Evolutionary conservation across 2,888 invertebrate genomes (phyloP).

Genomic region (Timandra comae): DNA sequence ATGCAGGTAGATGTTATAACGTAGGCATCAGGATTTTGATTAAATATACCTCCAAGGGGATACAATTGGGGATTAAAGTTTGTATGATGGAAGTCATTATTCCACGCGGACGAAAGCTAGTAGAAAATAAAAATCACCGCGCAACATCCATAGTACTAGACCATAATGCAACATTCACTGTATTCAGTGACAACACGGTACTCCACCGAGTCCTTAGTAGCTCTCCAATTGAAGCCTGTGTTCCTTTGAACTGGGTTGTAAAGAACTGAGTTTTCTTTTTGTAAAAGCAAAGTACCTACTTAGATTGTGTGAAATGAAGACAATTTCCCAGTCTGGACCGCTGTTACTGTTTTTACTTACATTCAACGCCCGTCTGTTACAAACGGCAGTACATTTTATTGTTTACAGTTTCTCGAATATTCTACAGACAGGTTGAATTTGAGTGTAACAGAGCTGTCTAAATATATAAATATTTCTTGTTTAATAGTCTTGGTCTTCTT

Average conservation of each 20-base stretch:
- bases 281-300: slow-evolving; percentile 28
- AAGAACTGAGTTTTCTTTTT: slow-evolving; percentile 37
- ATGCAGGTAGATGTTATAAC: too few species aligned
- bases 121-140: too few species aligned
- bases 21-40: too few species aligned
- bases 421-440: too few species aligned
- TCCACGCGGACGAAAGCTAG: too few species aligned
- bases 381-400: slow-evolving; percentile 20
- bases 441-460: background rate
- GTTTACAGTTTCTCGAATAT: background rate
- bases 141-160: too few species aligned
- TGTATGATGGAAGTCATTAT: too few species aligned
- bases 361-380: slow-evolving; percentile 24
- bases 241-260: slow-evolving; percentile 43
- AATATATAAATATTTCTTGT: slow-evolving; percentile 1
- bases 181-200: too few species aligned
- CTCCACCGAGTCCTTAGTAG: slow-evolving; percentile 20
- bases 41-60: too few species aligned
- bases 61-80: too few species aligned
- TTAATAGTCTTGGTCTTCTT: too few species aligned
- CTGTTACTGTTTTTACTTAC: slow-evolving; percentile 30
- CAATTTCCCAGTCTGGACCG: slow-evolving; percentile 34
- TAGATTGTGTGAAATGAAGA: slow-evolving; percentile 43
- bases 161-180: too few species aligned
- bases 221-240: slow-evolving; percentile 29